Conservation (phyloP, 2,797 vertebrate species). For the Anabacerthia variegaticeps region DNA sequence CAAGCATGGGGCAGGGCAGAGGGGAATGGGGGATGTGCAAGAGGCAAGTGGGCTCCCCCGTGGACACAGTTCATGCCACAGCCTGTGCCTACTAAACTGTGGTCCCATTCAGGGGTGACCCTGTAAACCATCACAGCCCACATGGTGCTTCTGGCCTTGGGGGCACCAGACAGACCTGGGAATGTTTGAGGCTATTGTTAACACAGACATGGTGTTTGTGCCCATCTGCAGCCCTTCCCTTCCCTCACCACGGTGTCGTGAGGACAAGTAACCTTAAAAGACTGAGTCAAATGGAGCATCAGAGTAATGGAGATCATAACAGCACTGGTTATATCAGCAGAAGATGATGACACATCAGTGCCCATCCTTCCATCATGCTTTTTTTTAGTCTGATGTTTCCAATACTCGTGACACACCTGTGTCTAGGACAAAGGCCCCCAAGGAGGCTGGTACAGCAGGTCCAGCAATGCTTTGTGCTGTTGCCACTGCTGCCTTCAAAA, state of each 20-base stretch:
- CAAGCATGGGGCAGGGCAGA: not conserved
- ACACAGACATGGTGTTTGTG: not conserved
- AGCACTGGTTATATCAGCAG: not conserved
- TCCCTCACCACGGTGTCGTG: not conserved
- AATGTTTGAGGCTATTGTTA: not conserved
- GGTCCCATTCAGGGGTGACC: not conserved
- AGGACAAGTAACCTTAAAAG: conserved; percentile 27
- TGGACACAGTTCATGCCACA: not conserved
- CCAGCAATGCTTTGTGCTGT: not conserved
- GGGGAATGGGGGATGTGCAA: not conserved
- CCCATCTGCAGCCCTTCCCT: not conserved
- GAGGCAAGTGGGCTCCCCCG: accelerated
- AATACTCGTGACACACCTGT: not conserved
- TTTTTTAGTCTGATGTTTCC: not conserved
- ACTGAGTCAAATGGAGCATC: not conserved
- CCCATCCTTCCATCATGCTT: not conserved
- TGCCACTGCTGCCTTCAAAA: not conserved
- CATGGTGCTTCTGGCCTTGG: not conserved
- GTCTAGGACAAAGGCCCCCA: not conserved
- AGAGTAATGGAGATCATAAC: not conserved
- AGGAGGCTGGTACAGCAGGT: not conserved
- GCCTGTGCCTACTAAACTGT: not conserved
- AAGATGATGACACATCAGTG: not conserved
- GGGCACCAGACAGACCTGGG: not conserved
- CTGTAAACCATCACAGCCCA: not conserved